phyloP scores from a whole-genome alignment of 2,888 invertebrate genomes.

The Watsonalla cultraria region DNA sequence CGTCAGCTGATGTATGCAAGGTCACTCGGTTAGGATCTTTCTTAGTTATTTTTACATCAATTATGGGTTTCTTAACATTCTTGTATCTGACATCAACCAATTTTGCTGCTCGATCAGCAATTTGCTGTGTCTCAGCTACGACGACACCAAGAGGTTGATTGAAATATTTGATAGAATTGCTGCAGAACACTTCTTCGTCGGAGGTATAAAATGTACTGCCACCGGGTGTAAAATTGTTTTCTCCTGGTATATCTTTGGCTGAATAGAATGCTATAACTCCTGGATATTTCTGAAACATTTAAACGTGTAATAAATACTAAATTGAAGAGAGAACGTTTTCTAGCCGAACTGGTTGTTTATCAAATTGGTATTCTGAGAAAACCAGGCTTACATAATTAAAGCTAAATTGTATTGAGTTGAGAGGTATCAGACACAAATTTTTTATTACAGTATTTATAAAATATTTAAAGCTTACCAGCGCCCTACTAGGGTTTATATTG shows the following conservation, averaged over 20 bases:
- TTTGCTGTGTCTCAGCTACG: slow-evolving; percentile 73
- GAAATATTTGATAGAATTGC: slow-evolving; percentile 36
- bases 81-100: slow-evolving; percentile 75
- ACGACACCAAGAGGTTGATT: slow-evolving; percentile 60
- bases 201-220: slow-evolving; percentile 16
- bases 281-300: slow-evolving; percentile 67
- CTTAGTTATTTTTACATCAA: slow-evolving; percentile 28
- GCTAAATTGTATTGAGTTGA: no score
- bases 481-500: slow-evolving; percentile 77
- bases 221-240: slow-evolving; percentile 74
- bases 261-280: slow-evolving; percentile 81
- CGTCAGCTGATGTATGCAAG: slow-evolving; percentile 11
- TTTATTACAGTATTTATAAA: not conserved
- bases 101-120: slow-evolving; percentile 76
- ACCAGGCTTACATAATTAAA: no score
- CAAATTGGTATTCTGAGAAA: no score
- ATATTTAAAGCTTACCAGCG: slow-evolving; percentile 70
- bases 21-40: slow-evolving; percentile 19
- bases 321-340: no score
- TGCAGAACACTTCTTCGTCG: slow-evolving; percentile 63
- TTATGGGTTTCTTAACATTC: slow-evolving; percentile 41
- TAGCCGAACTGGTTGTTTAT: no score
- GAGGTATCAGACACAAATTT: no score
- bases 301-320: not conserved
- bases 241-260: slow-evolving; percentile 82